These are phyloP conservation scores for Mythimna ferrago DNA, from an alignment of 2,888 invertebrate genomes.

Conservation along the genomic window DNA sequence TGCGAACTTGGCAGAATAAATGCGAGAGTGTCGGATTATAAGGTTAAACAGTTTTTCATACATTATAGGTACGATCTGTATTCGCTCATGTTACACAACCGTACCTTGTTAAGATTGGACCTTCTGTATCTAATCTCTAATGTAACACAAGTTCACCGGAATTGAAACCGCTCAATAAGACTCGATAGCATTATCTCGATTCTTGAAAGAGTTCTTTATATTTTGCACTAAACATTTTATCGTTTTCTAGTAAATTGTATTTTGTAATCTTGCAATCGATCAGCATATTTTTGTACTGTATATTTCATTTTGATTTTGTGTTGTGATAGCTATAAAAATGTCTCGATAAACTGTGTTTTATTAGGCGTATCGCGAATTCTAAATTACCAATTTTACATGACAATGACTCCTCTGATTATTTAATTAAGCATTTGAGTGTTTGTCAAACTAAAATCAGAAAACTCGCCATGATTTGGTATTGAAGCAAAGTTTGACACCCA, in stretches of 20 bases:
- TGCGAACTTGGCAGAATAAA: too few species aligned
- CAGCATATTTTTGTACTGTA: conserved; percentile 35
- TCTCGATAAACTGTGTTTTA: conserved; percentile 10
- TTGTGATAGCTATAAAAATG: conserved; percentile 23
- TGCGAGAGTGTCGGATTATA: too few species aligned
- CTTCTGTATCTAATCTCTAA: conserved; percentile 18
- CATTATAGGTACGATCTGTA: too few species aligned
- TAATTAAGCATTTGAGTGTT: background rate
- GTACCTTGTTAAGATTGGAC: background rate
- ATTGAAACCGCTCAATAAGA: conserved; percentile 53
- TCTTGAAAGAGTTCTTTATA: conserved; percentile 16
- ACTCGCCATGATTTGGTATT: too few species aligned
- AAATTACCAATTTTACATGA: background rate
- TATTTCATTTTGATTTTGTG: conserved; percentile 34
- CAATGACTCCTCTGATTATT: background rate
- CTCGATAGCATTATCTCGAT: conserved; percentile 45
- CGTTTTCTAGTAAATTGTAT: conserved; percentile 31
- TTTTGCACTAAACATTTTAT: conserved; percentile 52
- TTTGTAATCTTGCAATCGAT: conserved; percentile 30
- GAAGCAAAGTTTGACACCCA: too few species aligned
- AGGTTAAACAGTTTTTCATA: too few species aligned
- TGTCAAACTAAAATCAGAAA: too few species aligned
- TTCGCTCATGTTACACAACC: too few species aligned
- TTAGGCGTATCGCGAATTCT: conserved; percentile 16
- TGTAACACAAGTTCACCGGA: conserved; percentile 22